phyloP scores from a whole-genome alignment of 2,888 invertebrate genomes.

The Rhyacophila evoluta region DNA sequence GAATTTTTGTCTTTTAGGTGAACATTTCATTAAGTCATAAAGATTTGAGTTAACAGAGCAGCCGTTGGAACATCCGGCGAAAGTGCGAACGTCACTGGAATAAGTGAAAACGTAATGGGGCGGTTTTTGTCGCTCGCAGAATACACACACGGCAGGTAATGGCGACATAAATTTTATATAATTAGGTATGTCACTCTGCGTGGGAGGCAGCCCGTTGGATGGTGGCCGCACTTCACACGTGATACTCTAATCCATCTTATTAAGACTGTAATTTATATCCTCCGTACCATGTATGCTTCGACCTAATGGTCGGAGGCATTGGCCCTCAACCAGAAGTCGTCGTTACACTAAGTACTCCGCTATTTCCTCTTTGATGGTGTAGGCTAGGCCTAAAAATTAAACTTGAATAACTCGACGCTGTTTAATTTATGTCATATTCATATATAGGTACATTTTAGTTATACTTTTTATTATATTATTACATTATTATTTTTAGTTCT shows the following conservation, averaged over 20 bases:
- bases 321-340: not conserved
- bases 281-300: constrained; percentile 31
- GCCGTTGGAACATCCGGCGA: not conserved
- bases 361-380: too few species aligned
- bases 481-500: too few species aligned
- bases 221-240: constrained; percentile 33
- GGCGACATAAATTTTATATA: constrained; percentile 46
- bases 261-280: constrained; percentile 47
- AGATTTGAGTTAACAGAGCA: not conserved
- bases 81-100: constrained; percentile 1
- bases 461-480: too few species aligned
- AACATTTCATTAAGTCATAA: too few species aligned
- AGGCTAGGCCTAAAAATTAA: too few species aligned
- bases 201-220: not conserved
- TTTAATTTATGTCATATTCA: too few species aligned
- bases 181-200: constrained; percentile 45
- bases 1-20: too few species aligned
- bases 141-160: constrained; percentile 33
- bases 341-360: too few species aligned
- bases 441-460: too few species aligned
- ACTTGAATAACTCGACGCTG: too few species aligned
- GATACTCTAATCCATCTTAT: constrained; percentile 50
- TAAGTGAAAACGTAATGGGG: constrained; percentile 1
- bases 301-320: not conserved
- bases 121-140: not conserved